A percentile compares a stretch with the other conserved stretches of the same genome.
Conservation (phyloP, 2,797 vertebrate species). For the Enteromius mattozi region DNA sequence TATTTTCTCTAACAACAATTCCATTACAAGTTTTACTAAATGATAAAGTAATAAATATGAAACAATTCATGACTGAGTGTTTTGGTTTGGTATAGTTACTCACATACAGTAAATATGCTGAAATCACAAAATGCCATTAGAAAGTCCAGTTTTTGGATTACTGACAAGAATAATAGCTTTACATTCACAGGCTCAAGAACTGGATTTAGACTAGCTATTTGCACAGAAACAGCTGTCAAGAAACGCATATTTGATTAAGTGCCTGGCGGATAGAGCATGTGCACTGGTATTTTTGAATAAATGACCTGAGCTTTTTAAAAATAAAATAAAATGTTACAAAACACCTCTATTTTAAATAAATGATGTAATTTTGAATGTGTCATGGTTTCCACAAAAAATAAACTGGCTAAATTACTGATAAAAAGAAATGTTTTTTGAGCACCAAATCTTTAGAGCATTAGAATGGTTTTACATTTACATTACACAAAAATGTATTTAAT, state of each 20-base stretch:
- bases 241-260: background rate
- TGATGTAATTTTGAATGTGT: background rate
- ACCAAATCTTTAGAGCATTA: background rate
- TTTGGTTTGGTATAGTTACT: background rate
- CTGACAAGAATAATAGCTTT: background rate
- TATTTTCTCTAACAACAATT: background rate
- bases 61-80: background rate
- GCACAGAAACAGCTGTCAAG: background rate
- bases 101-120: background rate
- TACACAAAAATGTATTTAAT: too few species aligned
- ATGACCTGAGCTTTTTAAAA: background rate
- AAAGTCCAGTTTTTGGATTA: background rate
- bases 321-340: background rate
- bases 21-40: background rate
- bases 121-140: background rate
- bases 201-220: background rate
- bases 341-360: background rate
- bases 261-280: background rate
- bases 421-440: background rate
- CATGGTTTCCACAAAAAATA: background rate
- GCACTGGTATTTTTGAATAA: background rate
- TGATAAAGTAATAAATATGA: conserved; percentile 3
- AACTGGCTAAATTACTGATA: background rate
- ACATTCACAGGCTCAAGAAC: background rate
- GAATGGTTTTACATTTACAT: background rate